Evolutionary conservation across 1,140 invertebrate species (phyloP).

Genomic region (Drosophila murphyi): DNA sequence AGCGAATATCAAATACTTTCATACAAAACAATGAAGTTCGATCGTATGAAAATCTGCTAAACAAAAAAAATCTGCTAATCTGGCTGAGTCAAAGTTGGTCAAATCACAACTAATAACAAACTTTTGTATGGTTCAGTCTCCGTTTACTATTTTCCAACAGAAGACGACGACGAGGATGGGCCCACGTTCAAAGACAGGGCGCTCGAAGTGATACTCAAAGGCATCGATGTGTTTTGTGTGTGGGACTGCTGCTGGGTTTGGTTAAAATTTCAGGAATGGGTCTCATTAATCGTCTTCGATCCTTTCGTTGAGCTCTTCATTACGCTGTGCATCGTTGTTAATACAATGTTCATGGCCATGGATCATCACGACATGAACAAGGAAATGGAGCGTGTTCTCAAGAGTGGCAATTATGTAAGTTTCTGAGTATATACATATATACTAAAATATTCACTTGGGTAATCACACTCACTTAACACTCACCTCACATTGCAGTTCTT

Average conservation of each 20-base stretch:
- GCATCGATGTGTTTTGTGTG: constrained; percentile 96
- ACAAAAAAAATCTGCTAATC: constrained; percentile 84
- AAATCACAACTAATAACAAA: constrained; percentile 88
- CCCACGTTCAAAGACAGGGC: constrained; percentile 94
- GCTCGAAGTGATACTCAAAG: constrained; percentile 89
- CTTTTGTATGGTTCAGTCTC: constrained; percentile 90
- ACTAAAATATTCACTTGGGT: too few species aligned
- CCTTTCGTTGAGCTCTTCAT: constrained; percentile 99
- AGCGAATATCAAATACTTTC: constrained; percentile 14
- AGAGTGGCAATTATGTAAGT: constrained; percentile 97
- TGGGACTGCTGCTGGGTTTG: constrained; percentile 98
- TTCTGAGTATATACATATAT: background rate
- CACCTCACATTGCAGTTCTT: constrained; percentile 91
- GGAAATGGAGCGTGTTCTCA: constrained; percentile 93
- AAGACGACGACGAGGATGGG: constrained; percentile 93
- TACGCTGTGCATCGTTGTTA: constrained; percentile 98
- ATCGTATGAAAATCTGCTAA: constrained; percentile 41
- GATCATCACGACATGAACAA: constrained; percentile 98
- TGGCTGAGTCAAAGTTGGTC: constrained; percentile 87
- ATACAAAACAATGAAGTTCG: constrained; percentile 33
- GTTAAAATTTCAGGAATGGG: constrained; percentile 95
- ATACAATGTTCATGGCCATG: constrained; percentile 98
- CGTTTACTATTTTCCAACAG: constrained; percentile 96
- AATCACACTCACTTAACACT: constrained; percentile 22
- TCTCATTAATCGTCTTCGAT: constrained; percentile 97